Conservation (phyloP, 2,797 vertebrate genomes). For the Hydrophis major region DNA sequence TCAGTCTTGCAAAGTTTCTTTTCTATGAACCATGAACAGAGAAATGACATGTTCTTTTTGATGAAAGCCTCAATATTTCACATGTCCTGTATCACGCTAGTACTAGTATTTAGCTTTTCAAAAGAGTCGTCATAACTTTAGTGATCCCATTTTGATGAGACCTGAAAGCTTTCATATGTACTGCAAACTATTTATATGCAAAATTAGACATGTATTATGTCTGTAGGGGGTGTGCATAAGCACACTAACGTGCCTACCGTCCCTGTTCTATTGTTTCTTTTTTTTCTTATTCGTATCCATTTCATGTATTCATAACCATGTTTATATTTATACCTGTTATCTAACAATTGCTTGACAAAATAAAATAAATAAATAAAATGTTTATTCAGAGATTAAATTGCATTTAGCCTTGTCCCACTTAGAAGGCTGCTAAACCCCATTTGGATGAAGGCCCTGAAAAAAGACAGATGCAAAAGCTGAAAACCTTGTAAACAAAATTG, state of each 20-base stretch:
- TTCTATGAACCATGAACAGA: slow-evolving; percentile 38
- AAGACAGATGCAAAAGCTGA: neutral
- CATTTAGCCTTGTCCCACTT: neutral
- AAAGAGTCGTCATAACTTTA: neutral
- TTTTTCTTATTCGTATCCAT: too few species aligned
- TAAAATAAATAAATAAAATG: too few species aligned
- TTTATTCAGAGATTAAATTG: neutral
- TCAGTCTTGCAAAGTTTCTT: slow-evolving; percentile 54
- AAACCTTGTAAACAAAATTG: neutral
- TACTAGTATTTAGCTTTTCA: neutral
- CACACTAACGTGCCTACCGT: too few species aligned
- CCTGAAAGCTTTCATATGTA: neutral
- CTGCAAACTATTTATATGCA: neutral
- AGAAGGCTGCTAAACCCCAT: neutral
- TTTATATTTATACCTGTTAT: too few species aligned
- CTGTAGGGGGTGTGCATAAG: too few species aligned
- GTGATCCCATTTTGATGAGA: neutral
- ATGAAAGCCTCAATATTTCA: neutral
- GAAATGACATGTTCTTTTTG: neutral
- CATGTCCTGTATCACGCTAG: neutral
- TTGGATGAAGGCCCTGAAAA: neutral
- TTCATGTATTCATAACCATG: too few species aligned
- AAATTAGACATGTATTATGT: neutral
- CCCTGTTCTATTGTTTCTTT: too few species aligned
- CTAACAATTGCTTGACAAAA: too few species aligned